Evolutionary conservation across 2,888 invertebrate genomes (phyloP).

Genomic region (Gymnosoma rotundatum): DNA sequence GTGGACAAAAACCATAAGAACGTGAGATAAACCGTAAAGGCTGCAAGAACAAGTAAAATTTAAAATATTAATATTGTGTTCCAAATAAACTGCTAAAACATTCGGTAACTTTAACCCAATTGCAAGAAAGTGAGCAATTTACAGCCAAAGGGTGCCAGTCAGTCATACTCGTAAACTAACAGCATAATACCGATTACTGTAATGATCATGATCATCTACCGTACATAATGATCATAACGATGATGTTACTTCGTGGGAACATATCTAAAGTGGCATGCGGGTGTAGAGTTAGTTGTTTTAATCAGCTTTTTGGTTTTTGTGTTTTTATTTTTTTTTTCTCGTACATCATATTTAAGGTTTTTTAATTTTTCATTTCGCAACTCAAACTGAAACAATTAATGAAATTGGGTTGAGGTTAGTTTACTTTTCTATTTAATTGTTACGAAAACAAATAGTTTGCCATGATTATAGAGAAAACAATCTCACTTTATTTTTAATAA

Average conservation of each 20-base stretch:
- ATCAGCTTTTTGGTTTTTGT: constrained; percentile 44
- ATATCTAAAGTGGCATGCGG: constrained; percentile 79
- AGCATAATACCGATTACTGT: neutral
- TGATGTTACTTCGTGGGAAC: constrained; percentile 77
- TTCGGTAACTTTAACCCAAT: constrained; percentile 27
- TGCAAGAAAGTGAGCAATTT: constrained; percentile 21
- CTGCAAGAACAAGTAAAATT: constrained; percentile 18
- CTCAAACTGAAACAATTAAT: constrained; percentile 61
- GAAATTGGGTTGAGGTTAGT: constrained; percentile 59
- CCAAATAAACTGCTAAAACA: neutral
- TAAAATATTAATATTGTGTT: neutral
- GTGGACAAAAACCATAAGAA: constrained; percentile 25
- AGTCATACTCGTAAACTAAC: constrained; percentile 35
- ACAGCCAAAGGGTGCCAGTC: constrained; percentile 26
- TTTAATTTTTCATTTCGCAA: constrained; percentile 5
- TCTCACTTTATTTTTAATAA: neutral
- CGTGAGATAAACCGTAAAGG: constrained; percentile 67
- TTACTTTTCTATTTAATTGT: neutral
- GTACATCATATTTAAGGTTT: constrained; percentile 17
- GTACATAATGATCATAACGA: constrained; percentile 34
- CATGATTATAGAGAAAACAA: neutral
- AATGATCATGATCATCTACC: constrained; percentile 23
- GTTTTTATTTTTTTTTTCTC: constrained; percentile 41
- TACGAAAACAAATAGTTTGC: constrained; percentile 34
- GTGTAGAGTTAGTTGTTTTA: constrained; percentile 74